Evolutionary conservation across 2,113 vertebrate genomes (phyloP).

Genomic region (Hiodon tergisus): DNA sequence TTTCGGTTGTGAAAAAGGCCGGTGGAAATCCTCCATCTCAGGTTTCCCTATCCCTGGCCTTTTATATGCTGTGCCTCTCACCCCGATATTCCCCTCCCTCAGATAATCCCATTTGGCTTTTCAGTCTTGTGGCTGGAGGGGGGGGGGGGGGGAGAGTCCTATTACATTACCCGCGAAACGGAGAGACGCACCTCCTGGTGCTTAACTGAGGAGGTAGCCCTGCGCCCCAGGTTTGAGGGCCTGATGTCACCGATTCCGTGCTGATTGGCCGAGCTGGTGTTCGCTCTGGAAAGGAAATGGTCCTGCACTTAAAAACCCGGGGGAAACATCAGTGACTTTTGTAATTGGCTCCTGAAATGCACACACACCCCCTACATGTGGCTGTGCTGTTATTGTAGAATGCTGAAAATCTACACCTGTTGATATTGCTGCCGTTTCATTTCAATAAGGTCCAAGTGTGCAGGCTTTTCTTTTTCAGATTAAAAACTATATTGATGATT

Average conservation of each 20-base stretch:
- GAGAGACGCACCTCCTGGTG: neutral
- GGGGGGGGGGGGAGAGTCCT: neutral
- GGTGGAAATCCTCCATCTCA: too few relatives aligned
- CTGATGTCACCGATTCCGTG: neutral
- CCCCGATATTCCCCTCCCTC: neutral
- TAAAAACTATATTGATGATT: too few relatives aligned
- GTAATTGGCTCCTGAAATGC: too few relatives aligned
- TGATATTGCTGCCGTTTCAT: too few relatives aligned
- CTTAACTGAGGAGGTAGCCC: neutral
- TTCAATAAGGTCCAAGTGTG: too few relatives aligned
- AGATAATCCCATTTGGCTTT: neutral
- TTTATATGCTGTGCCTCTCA: neutral
- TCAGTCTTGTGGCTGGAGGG: neutral
- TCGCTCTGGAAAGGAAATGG: conserved; percentile 1
- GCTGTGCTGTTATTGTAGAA: too few relatives aligned
- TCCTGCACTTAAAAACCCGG: neutral
- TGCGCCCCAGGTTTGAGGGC: neutral
- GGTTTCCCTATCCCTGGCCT: too few relatives aligned
- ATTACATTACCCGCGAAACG: neutral
- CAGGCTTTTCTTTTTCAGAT: too few relatives aligned
- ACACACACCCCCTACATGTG: too few relatives aligned
- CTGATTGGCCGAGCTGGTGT: conserved; percentile 14
- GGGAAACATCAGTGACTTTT: too few relatives aligned
- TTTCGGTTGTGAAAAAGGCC: too few relatives aligned
- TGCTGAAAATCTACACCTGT: too few relatives aligned